These are phyloP conservation scores for Petrolisthes manimaculis DNA, from an alignment of 2,888 invertebrate species.

Conservation along the genomic window DNA sequence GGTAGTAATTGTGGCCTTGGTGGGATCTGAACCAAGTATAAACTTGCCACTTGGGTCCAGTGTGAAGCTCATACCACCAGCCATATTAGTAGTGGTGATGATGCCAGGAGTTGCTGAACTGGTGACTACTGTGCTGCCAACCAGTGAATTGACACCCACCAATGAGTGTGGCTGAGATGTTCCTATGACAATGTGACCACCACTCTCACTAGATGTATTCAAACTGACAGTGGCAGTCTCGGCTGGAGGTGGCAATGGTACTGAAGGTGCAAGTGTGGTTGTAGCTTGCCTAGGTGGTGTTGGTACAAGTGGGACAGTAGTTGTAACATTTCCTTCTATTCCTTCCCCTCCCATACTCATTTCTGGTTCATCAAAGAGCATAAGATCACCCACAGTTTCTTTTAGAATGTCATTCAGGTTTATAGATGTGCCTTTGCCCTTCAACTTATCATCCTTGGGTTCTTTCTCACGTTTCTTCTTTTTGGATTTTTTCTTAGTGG, in stretches of 20 bases:
- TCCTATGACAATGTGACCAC: constrained; percentile 45
- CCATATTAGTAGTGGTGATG: constrained; percentile 41
- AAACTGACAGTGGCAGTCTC: constrained; percentile 4
- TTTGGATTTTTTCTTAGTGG: constrained; percentile 64
- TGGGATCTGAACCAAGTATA: constrained; percentile 56
- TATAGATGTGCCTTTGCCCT: constrained; percentile 58
- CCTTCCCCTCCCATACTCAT: constrained; percentile 57
- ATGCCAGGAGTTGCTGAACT: constrained; percentile 37
- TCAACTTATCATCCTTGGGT: constrained; percentile 55
- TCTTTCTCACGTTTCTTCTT: constrained; percentile 65
- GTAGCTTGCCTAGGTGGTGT: constrained; percentile 9
- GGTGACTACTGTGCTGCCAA: constrained; percentile 35
- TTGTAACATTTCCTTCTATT: constrained; percentile 30
- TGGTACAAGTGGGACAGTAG: constrained; percentile 19
- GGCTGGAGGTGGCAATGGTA: constrained; percentile 13
- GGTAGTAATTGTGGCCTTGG: constrained; percentile 49
- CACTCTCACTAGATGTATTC: constrained; percentile 27
- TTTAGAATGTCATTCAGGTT: constrained; percentile 64
- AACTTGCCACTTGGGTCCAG: constrained; percentile 58
- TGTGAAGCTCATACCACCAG: constrained; percentile 58
- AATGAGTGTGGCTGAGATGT: constrained; percentile 39
- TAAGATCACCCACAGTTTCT: constrained; percentile 62
- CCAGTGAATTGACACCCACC: constrained; percentile 28
- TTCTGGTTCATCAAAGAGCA: constrained; percentile 63
- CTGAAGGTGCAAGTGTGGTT: constrained; percentile 8